Percentiles rank a stretch among this genome's conserved stretches.
phyloP scores from a whole-genome alignment of 2,797 vertebrate species.

The Phalanger gymnotis region DNA sequence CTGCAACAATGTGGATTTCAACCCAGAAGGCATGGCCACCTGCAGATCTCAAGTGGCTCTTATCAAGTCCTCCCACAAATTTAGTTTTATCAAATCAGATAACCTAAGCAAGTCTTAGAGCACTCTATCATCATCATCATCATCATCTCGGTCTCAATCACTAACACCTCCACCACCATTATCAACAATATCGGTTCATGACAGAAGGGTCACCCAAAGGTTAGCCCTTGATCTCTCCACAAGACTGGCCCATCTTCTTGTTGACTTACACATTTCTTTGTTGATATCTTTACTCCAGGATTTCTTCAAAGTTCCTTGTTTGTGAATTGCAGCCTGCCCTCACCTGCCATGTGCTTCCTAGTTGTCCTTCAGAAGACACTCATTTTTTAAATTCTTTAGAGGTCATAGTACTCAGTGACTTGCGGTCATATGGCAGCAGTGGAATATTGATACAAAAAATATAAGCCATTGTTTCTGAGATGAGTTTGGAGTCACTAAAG shows the following conservation, averaged over 20 bases:
- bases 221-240: background rate
- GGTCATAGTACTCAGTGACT: background rate
- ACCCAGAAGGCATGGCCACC: background rate
- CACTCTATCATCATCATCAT: background rate
- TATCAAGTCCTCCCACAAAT: background rate
- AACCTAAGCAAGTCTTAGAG: background rate
- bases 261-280: background rate
- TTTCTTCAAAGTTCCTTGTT: background rate
- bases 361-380: background rate
- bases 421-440: background rate
- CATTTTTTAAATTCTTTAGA: background rate
- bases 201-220: background rate
- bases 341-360: background rate
- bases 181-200: background rate
- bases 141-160: background rate
- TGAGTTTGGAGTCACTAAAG: background rate
- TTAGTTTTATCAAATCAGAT: background rate
- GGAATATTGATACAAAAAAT: background rate
- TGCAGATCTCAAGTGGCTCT: background rate
- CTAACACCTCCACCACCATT: background rate
- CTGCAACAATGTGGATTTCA: background rate
- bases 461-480: background rate
- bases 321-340: background rate
- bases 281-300: background rate
- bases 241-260: background rate